A percentile compares a stretch with the other conserved stretches of the same genome.
phyloP scores from a whole-genome alignment of 2,888 invertebrate genomes.

The Gymnosoma rotundatum region DNA sequence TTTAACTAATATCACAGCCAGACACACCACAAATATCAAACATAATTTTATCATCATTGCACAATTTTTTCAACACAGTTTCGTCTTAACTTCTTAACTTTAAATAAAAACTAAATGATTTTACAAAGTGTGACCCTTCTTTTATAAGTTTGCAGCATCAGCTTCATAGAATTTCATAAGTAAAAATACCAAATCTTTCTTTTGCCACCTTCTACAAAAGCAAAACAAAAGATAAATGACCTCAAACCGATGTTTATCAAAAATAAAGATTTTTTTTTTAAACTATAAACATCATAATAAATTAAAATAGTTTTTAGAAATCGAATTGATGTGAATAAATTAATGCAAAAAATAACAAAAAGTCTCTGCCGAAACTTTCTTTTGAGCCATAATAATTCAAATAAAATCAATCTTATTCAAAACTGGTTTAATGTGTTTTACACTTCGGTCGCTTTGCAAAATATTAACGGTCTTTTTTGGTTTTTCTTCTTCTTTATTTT shows the following conservation, averaged over 20 bases:
- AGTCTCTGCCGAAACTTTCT: constrained; percentile 40
- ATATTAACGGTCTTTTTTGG: too few relatives aligned
- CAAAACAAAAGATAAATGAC: constrained; percentile 21
- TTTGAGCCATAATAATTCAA: constrained; percentile 4
- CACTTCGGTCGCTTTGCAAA: too few relatives aligned
- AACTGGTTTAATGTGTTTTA: constrained; percentile 17
- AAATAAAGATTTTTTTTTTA: not conserved
- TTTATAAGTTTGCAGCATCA: constrained; percentile 76
- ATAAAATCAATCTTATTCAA: constrained; percentile 1
- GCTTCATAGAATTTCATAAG: not conserved
- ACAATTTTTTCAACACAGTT: not conserved
- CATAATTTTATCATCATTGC: constrained; percentile 73
- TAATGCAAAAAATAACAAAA: constrained; percentile 9
- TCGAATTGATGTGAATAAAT: not conserved
- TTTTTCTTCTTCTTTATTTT: too few relatives aligned
- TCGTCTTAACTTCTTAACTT: constrained; percentile 50
- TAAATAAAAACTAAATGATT: constrained; percentile 72
- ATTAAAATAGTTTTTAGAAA: not conserved
- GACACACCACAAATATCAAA: constrained; percentile 58
- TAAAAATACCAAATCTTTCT: not conserved
- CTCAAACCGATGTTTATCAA: constrained; percentile 7
- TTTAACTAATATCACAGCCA: constrained; percentile 65
- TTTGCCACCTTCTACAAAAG: not conserved
- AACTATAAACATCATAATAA: constrained; percentile 9
- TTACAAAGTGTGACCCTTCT: constrained; percentile 69